A percentile compares a stretch with the other conserved stretches of the same genome.
phyloP scores from a whole-genome alignment of 2,888 invertebrate species.

The Cryptophagus acutangulus region DNA sequence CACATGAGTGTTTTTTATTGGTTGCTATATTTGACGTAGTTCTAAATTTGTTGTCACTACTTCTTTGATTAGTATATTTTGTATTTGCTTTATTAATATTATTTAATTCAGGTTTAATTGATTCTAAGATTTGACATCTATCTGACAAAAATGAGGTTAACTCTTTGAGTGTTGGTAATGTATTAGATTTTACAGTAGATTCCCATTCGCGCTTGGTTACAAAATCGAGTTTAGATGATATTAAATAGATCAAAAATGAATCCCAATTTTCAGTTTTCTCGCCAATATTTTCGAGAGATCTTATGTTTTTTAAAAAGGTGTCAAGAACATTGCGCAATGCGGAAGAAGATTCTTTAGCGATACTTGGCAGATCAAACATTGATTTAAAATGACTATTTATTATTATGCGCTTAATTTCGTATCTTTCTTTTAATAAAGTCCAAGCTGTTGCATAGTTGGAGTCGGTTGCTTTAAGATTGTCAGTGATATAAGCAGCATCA shows the following conservation, averaged over 20 bases:
- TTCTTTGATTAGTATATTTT: too few species aligned
- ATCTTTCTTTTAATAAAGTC: slow-evolving; percentile 22
- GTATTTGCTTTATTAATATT: too few species aligned
- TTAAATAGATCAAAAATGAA: slow-evolving; percentile 16
- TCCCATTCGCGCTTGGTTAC: slow-evolving; percentile 15
- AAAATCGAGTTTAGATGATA: slow-evolving; percentile 13
- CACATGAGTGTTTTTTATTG: slow-evolving; percentile 10
- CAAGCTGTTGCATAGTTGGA: slow-evolving; percentile 23
- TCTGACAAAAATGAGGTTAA: slow-evolving; percentile 15
- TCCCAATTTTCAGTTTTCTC: slow-evolving; percentile 14
- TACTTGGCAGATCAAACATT: slow-evolving; percentile 17
- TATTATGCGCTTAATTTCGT: slow-evolving; percentile 22
- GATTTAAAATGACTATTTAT: slow-evolving; percentile 24
- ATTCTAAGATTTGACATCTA: slow-evolving; percentile 18
- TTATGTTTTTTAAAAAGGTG: slow-evolving; percentile 14
- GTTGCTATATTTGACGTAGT: not conserved
- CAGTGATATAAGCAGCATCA: slow-evolving; percentile 18
- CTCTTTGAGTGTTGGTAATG: slow-evolving; percentile 12
- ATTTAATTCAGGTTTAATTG: too few species aligned
- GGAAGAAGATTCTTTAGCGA: slow-evolving; percentile 14
- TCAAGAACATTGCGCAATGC: slow-evolving; percentile 18
- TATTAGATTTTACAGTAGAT: slow-evolving; percentile 2
- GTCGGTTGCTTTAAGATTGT: slow-evolving; percentile 17
- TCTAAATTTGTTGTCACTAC: too few species aligned
- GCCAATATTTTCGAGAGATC: slow-evolving; percentile 15